Evolutionary conservation across 2,113 vertebrate genomes (phyloP).

Genomic region (Megaptera novaeangliae): DNA sequence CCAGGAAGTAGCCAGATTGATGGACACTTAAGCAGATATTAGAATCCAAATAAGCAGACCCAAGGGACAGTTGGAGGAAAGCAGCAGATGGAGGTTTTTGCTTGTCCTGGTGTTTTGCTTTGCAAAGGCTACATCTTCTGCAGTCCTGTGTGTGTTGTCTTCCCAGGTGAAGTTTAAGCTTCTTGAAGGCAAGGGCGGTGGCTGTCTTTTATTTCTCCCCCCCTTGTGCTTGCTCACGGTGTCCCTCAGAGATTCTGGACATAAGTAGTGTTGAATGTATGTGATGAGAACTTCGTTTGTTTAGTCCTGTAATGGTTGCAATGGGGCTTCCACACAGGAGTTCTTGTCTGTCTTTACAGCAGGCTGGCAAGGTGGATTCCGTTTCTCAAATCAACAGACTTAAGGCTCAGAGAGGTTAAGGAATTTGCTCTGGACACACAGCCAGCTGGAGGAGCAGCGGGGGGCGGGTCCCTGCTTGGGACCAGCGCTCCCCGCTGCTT

Average conservation of each 20-base stretch:
- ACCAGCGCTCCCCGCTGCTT: not conserved
- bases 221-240: not conserved
- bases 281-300: not conserved
- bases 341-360: not conserved
- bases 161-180: not conserved
- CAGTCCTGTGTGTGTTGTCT: not conserved
- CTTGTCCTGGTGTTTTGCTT: not conserved
- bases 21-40: not conserved
- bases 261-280: not conserved
- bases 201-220: not conserved
- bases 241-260: not conserved
- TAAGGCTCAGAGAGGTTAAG: constrained; percentile 14
- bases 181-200: not conserved
- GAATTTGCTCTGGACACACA: not conserved
- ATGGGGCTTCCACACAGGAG: not conserved
- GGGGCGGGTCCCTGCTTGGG: not conserved
- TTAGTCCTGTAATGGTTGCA: not conserved
- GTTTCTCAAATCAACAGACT: not conserved
- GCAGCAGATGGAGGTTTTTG: not conserved
- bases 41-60: not conserved
- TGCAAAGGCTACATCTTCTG: not conserved
- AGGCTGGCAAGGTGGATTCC: not conserved
- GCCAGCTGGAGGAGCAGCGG: not conserved
- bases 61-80: not conserved
- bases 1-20: not conserved